Evolutionary conservation across 2,888 invertebrate genomes (phyloP), one percentile per base, ranked within the genome.

Genomic region (Eupeodes latifasciatus): DNA sequence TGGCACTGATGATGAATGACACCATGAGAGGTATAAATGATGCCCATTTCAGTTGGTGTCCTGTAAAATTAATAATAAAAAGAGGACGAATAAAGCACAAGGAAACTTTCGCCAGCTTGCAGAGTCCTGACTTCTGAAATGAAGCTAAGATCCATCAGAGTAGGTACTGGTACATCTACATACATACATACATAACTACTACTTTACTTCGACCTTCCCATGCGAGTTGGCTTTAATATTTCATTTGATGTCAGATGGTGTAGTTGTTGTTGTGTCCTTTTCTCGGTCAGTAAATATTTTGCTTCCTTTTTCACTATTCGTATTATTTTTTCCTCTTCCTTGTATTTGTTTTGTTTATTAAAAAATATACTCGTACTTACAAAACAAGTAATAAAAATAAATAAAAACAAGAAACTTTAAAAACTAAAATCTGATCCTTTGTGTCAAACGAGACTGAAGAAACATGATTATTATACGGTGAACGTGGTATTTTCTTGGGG

Each of bases 31-130:
- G 62, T 86, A 82, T 86, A 86, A 82, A 82, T 85, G 85, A 61
- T 82, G 67, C 67, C 74, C 85, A 69, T 78, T 82, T 67, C 34
- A 55, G 67, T 74, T 75, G 82, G 55, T 81, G 78, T 78, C 67
- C 81, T 67, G 67, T 81, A 74, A 85, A 85, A 85, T 85, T 77
- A 77, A 85, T 85, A 85, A 85, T 72, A 81, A 49, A 14, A 51
- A 36, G 16, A 9, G 27, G 19, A 44, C 44, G 34, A 40, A 61
- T 27, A 59, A 27, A 5, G 34, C 59, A 16, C 19, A 19, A 7
- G 49, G 9, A 40, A 66, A 49, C 19, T 53, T 67, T 51, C 36
- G 10, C 5, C 5, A 11, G 36, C 34, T n/a, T 27, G 27, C 27
- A 27, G 2, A 1, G 27, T 51, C 51, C 55, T 19, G 40, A 9